Evolutionary conservation across 2,113 vertebrate genomes (phyloP).

Genomic region (Periophthalmus modestus): DNA sequence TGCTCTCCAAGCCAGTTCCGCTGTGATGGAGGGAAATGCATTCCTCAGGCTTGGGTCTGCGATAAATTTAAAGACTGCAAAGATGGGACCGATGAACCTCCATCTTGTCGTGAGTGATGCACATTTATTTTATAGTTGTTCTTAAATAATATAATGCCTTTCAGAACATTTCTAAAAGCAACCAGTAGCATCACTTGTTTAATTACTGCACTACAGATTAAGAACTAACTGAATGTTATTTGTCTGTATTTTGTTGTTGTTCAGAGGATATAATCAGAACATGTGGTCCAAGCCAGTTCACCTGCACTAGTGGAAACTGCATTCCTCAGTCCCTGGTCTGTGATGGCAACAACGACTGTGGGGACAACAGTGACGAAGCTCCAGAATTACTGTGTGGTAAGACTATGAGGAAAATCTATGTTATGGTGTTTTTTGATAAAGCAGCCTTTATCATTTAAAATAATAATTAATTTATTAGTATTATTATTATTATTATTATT

Average conservation of each 20-base stretch:
- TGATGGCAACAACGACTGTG: slow-evolving; percentile 90
- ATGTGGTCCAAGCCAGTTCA: slow-evolving; percentile 69
- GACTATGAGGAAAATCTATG: slow-evolving; percentile 1
- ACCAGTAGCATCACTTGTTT: not conserved
- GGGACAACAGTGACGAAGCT: slow-evolving; percentile 91
- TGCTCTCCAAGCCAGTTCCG: slow-evolving; percentile 62
- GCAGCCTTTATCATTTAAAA: not conserved
- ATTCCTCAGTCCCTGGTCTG: slow-evolving; percentile 63
- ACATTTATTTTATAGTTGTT: not conserved
- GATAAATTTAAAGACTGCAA: slow-evolving; percentile 63
- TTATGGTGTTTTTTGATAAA: not conserved
- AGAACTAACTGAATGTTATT: too few species aligned
- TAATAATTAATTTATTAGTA: too few species aligned
- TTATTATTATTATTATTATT: too few species aligned
- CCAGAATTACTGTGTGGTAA: slow-evolving; percentile 77
- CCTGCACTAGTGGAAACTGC: slow-evolving; percentile 76
- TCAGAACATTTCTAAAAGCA: not conserved
- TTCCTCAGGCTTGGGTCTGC: slow-evolving; percentile 67
- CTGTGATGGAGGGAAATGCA: slow-evolving; percentile 69
- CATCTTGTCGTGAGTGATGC: slow-evolving; percentile 60
- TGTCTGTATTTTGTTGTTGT: slow-evolving; percentile 3
- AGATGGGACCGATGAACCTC: slow-evolving; percentile 75
- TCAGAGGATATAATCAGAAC: slow-evolving; percentile 65
- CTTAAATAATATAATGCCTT: too few species aligned
- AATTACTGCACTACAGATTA: not conserved